Evolutionary conservation across 2,113 vertebrate species (phyloP).

Genomic region (human (Homo sapiens)): DNA sequence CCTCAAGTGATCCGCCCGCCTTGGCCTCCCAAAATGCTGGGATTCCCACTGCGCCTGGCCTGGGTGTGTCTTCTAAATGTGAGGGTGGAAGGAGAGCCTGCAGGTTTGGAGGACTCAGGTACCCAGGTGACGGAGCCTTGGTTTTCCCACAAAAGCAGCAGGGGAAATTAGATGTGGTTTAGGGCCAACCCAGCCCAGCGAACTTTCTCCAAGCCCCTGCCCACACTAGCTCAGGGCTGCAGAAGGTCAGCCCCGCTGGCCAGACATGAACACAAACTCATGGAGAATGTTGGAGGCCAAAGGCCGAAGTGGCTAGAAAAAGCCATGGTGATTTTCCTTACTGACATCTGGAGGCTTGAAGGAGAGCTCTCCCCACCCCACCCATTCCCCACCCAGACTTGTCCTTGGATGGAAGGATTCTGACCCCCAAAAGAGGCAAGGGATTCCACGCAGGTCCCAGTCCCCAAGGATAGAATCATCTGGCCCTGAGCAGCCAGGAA

Average conservation of each 20-base stretch:
- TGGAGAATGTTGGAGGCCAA: neutral
- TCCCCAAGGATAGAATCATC: neutral
- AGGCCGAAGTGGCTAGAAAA: neutral
- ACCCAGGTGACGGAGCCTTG: neutral
- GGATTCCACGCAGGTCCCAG: neutral
- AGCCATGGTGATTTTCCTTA: neutral
- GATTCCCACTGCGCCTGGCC: neutral
- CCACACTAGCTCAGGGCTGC: neutral
- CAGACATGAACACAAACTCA: neutral
- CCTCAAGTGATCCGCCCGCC: neutral
- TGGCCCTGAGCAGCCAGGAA: neutral
- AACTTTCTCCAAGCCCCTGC: neutral
- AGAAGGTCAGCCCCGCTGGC: neutral
- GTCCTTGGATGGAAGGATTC: neutral
- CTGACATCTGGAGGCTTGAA: neutral
- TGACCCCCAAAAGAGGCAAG: neutral
- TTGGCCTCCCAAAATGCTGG: neutral
- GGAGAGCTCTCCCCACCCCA: neutral
- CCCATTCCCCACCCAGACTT: neutral
- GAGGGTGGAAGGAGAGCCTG: neutral
- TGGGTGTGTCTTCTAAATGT: neutral
- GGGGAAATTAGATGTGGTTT: neutral
- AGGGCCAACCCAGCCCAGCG: rapidly evolving
- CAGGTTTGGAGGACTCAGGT: neutral
- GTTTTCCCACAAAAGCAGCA: neutral